A percentile compares a stretch with the other conserved stretches of the same genome.
Evolutionary conservation across 2,797 vertebrate species (phyloP).

Genomic region (Arctocebus calabarensis): DNA sequence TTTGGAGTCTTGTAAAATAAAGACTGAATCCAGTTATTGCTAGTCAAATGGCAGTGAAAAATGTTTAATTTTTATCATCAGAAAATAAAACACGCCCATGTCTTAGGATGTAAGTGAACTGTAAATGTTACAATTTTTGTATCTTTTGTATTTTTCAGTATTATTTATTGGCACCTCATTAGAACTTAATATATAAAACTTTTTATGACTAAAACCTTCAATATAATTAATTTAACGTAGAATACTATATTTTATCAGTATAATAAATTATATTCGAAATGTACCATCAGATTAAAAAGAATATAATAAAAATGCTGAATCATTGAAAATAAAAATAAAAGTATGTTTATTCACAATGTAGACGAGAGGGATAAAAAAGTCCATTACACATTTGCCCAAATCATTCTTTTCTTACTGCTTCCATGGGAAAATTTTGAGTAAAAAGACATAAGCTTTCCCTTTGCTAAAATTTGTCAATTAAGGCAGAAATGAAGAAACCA

Average conservation of each 20-base stretch:
- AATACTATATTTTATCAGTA: too few species aligned
- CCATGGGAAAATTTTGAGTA: background rate
- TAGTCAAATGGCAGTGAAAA: background rate
- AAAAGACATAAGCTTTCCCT: background rate
- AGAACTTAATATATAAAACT: background rate
- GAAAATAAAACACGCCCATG: background rate
- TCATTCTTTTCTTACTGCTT: background rate
- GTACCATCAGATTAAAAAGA: background rate
- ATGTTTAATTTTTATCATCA: background rate
- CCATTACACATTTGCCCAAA: background rate
- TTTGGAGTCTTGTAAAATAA: background rate
- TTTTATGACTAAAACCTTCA: background rate
- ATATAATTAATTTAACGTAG: too few species aligned
- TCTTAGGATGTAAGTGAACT: background rate
- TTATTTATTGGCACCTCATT: background rate
- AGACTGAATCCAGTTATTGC: background rate
- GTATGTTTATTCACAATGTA: background rate
- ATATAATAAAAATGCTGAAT: background rate
- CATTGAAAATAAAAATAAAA: background rate
- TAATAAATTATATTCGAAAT: background rate
- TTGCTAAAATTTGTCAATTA: slow-evolving; percentile 14
- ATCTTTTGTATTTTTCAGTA: background rate
- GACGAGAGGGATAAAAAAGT: slow-evolving; percentile 8
- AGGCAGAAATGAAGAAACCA: background rate
- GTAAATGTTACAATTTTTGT: background rate